Evolutionary conservation across 2,113 vertebrate species (phyloP).

Genomic region (Pycnonotus jocosus): DNA sequence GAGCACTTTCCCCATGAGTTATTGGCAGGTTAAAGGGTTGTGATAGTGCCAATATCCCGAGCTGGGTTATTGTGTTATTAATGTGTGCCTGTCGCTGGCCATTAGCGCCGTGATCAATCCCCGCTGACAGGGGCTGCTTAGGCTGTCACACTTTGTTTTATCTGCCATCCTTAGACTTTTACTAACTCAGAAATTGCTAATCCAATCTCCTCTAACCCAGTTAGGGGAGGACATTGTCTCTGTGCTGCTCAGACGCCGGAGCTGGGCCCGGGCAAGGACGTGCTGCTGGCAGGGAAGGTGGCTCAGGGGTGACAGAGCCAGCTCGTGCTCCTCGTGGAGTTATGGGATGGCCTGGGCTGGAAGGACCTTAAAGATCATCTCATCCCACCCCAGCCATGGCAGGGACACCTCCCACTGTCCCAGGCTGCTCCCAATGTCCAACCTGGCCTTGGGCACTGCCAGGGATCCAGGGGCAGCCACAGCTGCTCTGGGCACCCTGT

Average conservation of each 20-base stretch:
- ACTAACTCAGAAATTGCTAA: slow-evolving; percentile 87
- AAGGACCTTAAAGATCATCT: neutral
- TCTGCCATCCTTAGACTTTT: slow-evolving; percentile 83
- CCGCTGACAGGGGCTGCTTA: slow-evolving; percentile 75
- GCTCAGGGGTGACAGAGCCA: neutral
- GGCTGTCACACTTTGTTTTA: slow-evolving; percentile 79
- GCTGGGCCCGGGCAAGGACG: neutral
- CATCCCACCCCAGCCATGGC: neutral
- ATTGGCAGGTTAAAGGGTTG: slow-evolving; percentile 77
- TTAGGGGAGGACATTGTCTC: slow-evolving; percentile 72
- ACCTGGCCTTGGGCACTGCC: neutral
- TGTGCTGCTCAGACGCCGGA: neutral
- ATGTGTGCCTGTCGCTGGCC: slow-evolving; percentile 77
- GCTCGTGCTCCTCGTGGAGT: neutral
- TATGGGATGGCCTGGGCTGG: neutral
- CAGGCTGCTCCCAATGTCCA: neutral
- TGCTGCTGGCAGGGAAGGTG: neutral
- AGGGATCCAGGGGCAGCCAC: neutral
- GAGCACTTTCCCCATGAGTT: slow-evolving; percentile 59
- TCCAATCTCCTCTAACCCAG: slow-evolving; percentile 81
- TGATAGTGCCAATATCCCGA: slow-evolving; percentile 81
- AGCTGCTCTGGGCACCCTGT: neutral
- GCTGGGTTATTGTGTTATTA: slow-evolving; percentile 87
- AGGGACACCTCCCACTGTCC: neutral
- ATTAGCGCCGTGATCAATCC: slow-evolving; percentile 85